phyloP scores from a whole-genome alignment of 1,140 invertebrate species.

The Dendroctonus valens region DNA sequence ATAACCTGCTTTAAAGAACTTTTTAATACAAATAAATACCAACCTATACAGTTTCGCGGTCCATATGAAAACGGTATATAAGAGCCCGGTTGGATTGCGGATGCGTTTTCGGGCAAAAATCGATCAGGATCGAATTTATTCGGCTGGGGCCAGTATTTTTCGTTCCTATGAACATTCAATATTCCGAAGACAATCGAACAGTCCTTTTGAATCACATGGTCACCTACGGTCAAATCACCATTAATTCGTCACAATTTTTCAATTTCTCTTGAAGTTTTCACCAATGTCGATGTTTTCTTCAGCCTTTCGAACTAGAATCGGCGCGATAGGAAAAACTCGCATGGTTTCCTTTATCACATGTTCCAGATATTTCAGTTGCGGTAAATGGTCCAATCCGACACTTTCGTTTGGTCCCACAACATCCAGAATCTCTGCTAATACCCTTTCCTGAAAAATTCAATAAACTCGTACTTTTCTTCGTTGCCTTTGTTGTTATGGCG shows the following conservation, averaged over 20 bases:
- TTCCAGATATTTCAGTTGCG: conserved; percentile 70
- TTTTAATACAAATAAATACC: conserved; percentile 8
- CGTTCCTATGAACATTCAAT: conserved; percentile 51
- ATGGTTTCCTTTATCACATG: conserved; percentile 69
- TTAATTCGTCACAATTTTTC: background rate
- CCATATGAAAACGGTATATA: conserved; percentile 70
- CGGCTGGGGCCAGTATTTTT: conserved; percentile 60
- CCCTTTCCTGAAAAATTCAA: conserved; percentile 6
- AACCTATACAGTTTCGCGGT: conserved; percentile 67
- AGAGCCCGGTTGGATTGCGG: conserved; percentile 53
- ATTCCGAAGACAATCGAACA: conserved; percentile 31
- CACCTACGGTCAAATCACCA: conserved; percentile 14
- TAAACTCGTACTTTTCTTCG: background rate
- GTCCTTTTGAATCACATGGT: conserved; percentile 33
- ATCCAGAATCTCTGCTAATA: background rate
- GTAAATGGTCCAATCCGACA: conserved; percentile 45
- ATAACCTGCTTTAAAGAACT: background rate
- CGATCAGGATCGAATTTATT: conserved; percentile 67
- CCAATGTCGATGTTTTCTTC: conserved; percentile 60
- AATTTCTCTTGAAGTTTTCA: background rate
- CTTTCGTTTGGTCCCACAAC: background rate
- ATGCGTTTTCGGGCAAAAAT: conserved; percentile 58
- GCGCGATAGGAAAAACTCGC: conserved; percentile 70
- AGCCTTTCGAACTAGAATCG: conserved; percentile 64
- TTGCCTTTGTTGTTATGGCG: background rate